phyloP scores from a whole-genome alignment of 2,113 vertebrate species.

The Erythrolamprus reginae region DNA sequence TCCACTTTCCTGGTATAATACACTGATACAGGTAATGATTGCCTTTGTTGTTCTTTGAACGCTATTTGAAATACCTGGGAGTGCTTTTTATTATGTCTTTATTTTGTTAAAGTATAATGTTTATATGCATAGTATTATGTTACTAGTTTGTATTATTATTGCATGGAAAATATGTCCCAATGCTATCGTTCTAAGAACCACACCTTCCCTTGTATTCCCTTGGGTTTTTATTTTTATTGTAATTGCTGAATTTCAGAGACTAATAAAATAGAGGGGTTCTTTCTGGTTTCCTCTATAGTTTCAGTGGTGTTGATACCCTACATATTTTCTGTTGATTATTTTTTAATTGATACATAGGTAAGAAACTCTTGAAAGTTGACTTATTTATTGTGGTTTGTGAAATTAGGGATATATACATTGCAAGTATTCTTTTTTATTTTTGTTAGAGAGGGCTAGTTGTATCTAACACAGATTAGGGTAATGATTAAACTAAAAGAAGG shows the following conservation, averaged over 20 bases:
- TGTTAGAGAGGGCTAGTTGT: neutral
- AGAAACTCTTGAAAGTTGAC: neutral
- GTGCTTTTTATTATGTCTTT: neutral
- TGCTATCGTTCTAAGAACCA: neutral
- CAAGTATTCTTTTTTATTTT: neutral
- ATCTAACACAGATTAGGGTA: neutral
- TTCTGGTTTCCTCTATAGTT: neutral
- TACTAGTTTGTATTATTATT: neutral
- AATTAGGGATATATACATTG: neutral
- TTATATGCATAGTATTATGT: neutral
- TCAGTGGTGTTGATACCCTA: neutral
- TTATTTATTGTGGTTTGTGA: neutral
- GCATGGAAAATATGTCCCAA: neutral
- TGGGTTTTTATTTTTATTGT: neutral
- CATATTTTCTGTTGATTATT: neutral
- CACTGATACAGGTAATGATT: slow-evolving; percentile 78
- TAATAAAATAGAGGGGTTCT: neutral
- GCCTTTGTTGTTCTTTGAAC: rapidly evolving
- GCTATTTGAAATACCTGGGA: neutral
- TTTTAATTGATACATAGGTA: neutral
- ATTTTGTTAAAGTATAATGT: neutral
- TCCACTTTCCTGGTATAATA: slow-evolving; percentile 80
- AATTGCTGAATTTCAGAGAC: neutral
- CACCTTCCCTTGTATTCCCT: neutral
- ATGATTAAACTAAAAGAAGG: neutral